Evolutionary conservation across 2,113 vertebrate genomes (phyloP).

Genomic region (Gnathonemus longibarbis): DNA sequence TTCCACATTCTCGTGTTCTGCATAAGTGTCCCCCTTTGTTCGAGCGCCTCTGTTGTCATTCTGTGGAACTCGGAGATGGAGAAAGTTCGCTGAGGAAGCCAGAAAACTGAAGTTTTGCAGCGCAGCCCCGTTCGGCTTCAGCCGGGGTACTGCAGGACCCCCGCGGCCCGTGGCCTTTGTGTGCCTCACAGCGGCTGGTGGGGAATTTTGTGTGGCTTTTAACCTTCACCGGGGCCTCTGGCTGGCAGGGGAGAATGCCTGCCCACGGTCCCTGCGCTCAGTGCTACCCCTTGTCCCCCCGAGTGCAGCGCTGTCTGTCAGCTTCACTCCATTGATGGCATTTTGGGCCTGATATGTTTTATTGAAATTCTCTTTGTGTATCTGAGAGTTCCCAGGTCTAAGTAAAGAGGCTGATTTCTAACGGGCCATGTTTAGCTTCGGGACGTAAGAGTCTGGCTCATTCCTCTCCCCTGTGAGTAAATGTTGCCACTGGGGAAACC

Average conservation of each 20-base stretch:
- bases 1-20: not conserved
- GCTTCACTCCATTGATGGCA: conserved; percentile 27
- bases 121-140: conserved; percentile 31
- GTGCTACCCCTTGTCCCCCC: conserved; percentile 9
- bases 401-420: conserved; percentile 12
- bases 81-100: not conserved
- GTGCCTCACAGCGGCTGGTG: conserved; percentile 46
- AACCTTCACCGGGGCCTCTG: conserved; percentile 44
- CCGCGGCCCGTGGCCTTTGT: conserved; percentile 51
- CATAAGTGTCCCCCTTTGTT: not conserved
- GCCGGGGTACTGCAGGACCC: conserved; percentile 33
- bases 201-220: conserved; percentile 58
- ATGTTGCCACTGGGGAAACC: conserved; percentile 28
- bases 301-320: conserved; percentile 10
- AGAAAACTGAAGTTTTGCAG: conserved; percentile 31
- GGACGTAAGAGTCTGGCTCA: conserved; percentile 7
- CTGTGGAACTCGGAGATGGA: not conserved
- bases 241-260: conserved; percentile 21
- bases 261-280: conserved; percentile 21
- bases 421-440: not conserved
- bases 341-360: conserved; percentile 39
- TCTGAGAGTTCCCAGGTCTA: conserved; percentile 2
- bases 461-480: conserved; percentile 25
- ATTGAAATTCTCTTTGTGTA: conserved; percentile 23
- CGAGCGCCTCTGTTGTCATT: not conserved